Evolutionary conservation across 2,797 vertebrate genomes (phyloP).

Genomic region (Coluber constrictor): DNA sequence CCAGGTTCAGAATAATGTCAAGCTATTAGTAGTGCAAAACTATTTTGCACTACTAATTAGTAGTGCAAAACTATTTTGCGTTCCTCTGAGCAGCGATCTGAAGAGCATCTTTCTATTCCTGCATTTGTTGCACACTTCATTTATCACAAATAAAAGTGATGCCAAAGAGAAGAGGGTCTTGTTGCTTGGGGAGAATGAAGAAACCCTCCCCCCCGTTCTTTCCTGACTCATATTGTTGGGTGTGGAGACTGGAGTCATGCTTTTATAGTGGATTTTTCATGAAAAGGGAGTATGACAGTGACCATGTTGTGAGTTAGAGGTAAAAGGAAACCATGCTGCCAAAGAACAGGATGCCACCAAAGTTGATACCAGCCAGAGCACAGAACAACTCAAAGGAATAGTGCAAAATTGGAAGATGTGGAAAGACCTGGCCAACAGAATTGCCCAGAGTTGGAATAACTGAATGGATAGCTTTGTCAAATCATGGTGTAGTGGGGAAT

Average conservation of each 20-base stretch:
- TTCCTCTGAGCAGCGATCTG: constrained; percentile 60
- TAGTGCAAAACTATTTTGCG: constrained; percentile 58
- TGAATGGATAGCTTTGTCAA: not conserved
- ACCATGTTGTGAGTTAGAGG: not conserved
- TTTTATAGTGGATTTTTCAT: not conserved
- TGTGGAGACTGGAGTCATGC: not conserved
- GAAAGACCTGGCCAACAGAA: not conserved
- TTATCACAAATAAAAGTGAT: constrained; percentile 55
- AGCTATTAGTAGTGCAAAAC: constrained; percentile 64
- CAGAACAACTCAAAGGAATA: not conserved
- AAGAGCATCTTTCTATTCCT: constrained; percentile 50
- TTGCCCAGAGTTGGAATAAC: not conserved
- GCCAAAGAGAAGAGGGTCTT: constrained; percentile 44
- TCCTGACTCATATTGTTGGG: not conserved
- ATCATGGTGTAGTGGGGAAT: not conserved
- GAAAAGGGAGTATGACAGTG: not conserved
- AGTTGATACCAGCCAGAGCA: not conserved
- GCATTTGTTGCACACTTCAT: constrained; percentile 48
- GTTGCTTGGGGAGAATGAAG: not conserved
- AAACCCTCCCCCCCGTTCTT: not conserved
- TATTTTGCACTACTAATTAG: constrained; percentile 59
- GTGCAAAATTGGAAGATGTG: not conserved
- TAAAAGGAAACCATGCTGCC: not conserved
- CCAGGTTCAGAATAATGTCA: constrained; percentile 64
- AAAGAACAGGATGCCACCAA: not conserved